phyloP scores from a whole-genome alignment of 2,113 vertebrate species.

The Dromiciops gliroides region DNA sequence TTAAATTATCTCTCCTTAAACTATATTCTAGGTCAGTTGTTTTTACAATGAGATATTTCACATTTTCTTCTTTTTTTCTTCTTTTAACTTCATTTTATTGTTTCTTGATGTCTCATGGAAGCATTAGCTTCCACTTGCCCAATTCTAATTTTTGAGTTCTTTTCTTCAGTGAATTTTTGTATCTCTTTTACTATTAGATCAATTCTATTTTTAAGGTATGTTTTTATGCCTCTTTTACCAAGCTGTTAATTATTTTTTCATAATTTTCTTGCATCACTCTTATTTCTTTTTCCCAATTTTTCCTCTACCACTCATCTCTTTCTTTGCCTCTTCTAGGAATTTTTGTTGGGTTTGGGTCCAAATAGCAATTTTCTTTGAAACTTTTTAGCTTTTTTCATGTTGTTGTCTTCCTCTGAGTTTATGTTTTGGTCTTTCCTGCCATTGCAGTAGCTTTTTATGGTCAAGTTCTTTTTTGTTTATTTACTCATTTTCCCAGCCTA shows the following conservation, averaged over 20 bases:
- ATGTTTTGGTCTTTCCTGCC: background rate
- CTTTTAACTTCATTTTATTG: no score
- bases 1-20: no score
- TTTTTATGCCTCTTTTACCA: background rate
- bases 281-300: background rate
- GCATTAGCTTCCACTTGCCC: no score
- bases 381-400: background rate
- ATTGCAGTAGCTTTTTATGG: background rate
- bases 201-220: background rate
- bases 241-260: background rate
- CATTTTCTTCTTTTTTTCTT: no score
- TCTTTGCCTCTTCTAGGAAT: background rate
- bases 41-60: no score
- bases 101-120: no score
- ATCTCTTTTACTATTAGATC: no score
- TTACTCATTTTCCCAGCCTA: background rate
- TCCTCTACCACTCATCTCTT: background rate
- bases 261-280: no score
- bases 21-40: no score
- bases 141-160: no score
- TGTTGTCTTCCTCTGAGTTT: background rate
- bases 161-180: no score
- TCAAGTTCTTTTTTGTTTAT: background rate
- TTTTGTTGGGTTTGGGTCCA: background rate
- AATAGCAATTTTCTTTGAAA: no score